Evolutionary conservation across 1,140 invertebrate species (phyloP).

Genomic region (Bombus waltoni): DNA sequence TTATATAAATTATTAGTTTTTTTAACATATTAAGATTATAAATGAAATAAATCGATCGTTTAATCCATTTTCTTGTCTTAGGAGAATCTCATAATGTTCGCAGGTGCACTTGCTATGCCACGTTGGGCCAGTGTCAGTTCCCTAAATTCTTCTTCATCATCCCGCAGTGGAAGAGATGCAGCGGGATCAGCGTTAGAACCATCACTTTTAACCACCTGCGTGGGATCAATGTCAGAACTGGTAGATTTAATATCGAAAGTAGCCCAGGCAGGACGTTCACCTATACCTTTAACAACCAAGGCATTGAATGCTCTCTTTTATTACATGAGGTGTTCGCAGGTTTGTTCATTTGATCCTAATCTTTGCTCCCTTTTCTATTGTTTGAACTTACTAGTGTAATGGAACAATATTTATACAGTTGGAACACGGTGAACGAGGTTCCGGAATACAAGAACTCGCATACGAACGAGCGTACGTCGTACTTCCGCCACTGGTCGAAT

Average conservation of each 20-base stretch:
- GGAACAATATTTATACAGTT: slow-evolving; percentile 77
- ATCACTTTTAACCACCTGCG: slow-evolving; percentile 92
- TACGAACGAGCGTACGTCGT: slow-evolving; percentile 94
- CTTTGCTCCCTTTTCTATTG: background rate
- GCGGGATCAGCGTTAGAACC: slow-evolving; percentile 84
- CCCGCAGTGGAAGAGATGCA: slow-evolving; percentile 77
- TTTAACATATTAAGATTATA: no score
- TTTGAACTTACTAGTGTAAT: background rate
- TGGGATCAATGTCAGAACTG: slow-evolving; percentile 90
- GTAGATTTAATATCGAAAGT: slow-evolving; percentile 87
- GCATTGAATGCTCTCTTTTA: slow-evolving; percentile 92
- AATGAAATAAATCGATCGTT: no score
- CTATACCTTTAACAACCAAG: slow-evolving; percentile 85
- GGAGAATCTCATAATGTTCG: background rate
- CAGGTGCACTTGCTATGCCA: slow-evolving; percentile 91
- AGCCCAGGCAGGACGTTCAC: slow-evolving; percentile 74
- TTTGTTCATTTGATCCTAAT: slow-evolving; percentile 67
- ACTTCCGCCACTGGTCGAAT: slow-evolving; percentile 93
- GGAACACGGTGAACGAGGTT: slow-evolving; percentile 85
- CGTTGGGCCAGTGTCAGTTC: slow-evolving; percentile 93
- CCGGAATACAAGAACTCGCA: slow-evolving; percentile 89
- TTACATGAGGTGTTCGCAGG: slow-evolving; percentile 95
- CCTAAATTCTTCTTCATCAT: slow-evolving; percentile 83
- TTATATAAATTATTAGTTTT: background rate
- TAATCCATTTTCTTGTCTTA: no score